Evolutionary conservation across 2,888 invertebrate genomes (phyloP).

Genomic region (Scaptomyza polygonia): DNA sequence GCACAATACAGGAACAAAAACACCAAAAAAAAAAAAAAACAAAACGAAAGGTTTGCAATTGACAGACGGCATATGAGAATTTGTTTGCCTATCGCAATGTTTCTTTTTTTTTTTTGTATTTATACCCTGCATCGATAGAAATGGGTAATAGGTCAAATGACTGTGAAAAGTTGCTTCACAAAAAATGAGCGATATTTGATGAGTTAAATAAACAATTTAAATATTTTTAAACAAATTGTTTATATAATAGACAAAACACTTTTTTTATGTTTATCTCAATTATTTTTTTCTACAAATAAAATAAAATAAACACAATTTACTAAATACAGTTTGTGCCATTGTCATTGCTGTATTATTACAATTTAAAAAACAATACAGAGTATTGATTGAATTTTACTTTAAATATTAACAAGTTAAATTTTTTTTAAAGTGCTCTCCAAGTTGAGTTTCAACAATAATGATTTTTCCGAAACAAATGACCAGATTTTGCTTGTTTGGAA

Average conservation of each 20-base stretch:
- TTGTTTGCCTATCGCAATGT: conserved; percentile 33
- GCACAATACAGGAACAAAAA: conserved; percentile 47
- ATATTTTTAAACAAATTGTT: too few relatives aligned
- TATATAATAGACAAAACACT: neutral
- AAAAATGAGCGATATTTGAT: neutral
- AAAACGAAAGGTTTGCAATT: conserved; percentile 41
- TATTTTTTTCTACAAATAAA: neutral
- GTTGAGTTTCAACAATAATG: neutral
- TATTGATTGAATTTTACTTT: neutral
- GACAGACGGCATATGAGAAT: conserved; percentile 36
- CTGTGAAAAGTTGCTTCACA: neutral
- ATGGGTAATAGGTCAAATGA: neutral
- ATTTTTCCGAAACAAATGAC: neutral
- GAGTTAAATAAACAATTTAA: too few relatives aligned
- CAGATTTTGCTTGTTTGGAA: conserved; percentile 3
- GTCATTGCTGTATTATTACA: too few relatives aligned
- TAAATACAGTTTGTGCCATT: too few relatives aligned
- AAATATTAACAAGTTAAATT: neutral
- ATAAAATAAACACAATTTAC: too few relatives aligned
- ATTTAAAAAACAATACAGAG: neutral
- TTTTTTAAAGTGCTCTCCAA: neutral
- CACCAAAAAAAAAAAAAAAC: conserved; percentile 9
- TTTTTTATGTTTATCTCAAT: neutral
- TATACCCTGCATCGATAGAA: neutral
- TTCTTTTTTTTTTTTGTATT: conserved; percentile 7